Conservation (phyloP, 2,797 vertebrate species). For the Miichthys miiuy region DNA sequence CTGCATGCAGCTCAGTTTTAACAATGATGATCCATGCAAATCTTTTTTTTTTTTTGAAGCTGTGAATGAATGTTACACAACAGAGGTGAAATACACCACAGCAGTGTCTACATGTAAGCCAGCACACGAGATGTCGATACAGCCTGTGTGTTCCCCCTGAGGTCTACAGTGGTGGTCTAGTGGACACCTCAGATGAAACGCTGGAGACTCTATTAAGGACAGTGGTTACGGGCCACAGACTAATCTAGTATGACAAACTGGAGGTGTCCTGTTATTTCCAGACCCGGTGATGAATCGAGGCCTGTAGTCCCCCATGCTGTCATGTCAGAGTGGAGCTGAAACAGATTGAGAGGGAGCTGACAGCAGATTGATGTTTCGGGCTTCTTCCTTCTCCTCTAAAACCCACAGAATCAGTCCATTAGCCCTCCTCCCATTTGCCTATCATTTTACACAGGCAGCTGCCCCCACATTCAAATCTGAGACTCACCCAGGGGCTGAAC, state of each 20-base stretch:
- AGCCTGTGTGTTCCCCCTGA: conserved; percentile 60
- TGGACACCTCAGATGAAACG: conserved; percentile 80
- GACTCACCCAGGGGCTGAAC: conserved; percentile 32
- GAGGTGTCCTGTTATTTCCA: conserved; percentile 88
- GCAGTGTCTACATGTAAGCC: conserved; percentile 17
- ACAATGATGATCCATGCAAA: conserved; percentile 45
- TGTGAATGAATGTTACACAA: conserved; percentile 4
- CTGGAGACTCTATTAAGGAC: conserved; percentile 86
- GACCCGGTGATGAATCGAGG: conserved; percentile 85
- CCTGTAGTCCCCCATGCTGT: conserved; percentile 83
- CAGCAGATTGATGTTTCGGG: conserved; percentile 82
- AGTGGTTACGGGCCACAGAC: conserved; percentile 87
- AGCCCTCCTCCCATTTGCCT: conserved; percentile 77
- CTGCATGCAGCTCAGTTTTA: conserved; percentile 27
- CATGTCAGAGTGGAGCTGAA: conserved; percentile 85
- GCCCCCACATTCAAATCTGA: conserved; percentile 51
- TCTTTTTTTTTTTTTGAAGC: not conserved
- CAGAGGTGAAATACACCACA: conserved; percentile 25
- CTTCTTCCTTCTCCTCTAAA: conserved; percentile 75
- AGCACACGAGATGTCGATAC: conserved; percentile 60
- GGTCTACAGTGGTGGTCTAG: conserved; percentile 80
- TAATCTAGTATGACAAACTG: conserved; percentile 89
- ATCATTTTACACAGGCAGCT: conserved; percentile 64
- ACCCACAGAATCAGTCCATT: conserved; percentile 82
- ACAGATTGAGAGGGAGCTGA: conserved; percentile 85